Evolutionary conservation across 2,113 vertebrate genomes (phyloP).

Genomic region (Silurus glanis): DNA sequence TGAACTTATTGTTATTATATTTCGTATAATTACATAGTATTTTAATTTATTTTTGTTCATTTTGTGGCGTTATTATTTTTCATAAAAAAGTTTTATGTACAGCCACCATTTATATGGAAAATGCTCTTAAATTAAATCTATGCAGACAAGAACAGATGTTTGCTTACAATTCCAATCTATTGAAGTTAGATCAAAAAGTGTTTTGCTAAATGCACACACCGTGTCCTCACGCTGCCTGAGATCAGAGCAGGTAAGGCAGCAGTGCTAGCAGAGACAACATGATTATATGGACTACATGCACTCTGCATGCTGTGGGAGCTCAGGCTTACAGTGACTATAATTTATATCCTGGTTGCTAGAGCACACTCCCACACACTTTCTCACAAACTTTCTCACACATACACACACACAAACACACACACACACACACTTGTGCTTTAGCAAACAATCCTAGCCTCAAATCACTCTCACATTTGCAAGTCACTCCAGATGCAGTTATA

Average conservation of each 20-base stretch:
- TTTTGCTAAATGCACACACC: neutral
- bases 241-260: neutral
- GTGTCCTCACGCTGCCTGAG: neutral
- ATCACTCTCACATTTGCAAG: slow-evolving; percentile 9
- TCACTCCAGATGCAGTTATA: neutral
- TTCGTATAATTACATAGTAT: neutral
- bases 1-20: no score
- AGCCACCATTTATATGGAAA: neutral
- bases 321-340: neutral
- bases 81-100: no score
- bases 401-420: neutral
- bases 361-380: neutral
- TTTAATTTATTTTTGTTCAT: no score
- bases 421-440: neutral
- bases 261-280: neutral
- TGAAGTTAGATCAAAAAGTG: neutral
- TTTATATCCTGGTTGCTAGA: neutral
- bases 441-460: neutral
- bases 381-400: neutral
- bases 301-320: neutral
- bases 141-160: neutral
- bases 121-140: neutral
- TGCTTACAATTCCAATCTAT: neutral
- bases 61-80: no score
- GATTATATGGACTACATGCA: neutral